Conservation (phyloP, 1,140 invertebrate genomes). For the Papilio xuthus region DNA sequence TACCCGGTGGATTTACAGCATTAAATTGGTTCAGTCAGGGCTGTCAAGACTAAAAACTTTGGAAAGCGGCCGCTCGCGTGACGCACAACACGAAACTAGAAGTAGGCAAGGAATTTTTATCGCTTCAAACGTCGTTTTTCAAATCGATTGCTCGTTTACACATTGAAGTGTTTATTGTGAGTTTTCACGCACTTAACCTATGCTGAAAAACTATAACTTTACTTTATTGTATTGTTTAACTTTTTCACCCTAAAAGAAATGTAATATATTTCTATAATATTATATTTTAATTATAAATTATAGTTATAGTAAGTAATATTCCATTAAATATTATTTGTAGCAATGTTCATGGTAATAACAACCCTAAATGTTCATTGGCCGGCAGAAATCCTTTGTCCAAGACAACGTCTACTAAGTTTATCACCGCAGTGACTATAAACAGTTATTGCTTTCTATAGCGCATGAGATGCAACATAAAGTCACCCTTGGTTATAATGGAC, state of each 20-base stretch:
- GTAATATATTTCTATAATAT: not conserved
- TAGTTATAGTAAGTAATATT: not conserved
- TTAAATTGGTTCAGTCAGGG: conserved; percentile 77
- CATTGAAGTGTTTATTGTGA: conserved; percentile 18
- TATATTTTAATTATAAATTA: not conserved
- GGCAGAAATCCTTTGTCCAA: conserved; percentile 68
- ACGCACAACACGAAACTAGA: conserved; percentile 50
- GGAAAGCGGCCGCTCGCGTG: conserved; percentile 56
- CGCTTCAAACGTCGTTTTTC: conserved; percentile 39
- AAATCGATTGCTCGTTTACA: conserved; percentile 26
- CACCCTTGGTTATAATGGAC: conserved; percentile 66
- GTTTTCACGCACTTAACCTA: not conserved
- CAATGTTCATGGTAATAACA: conserved; percentile 40
- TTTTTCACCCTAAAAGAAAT: not conserved
- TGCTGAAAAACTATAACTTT: not conserved
- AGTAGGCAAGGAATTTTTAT: conserved; percentile 40
- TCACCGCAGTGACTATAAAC: conserved; percentile 67
- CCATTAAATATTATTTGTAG: conserved; percentile 1
- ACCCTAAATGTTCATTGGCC: conserved; percentile 60
- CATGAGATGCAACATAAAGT: conserved; percentile 62
- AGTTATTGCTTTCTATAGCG: conserved; percentile 70
- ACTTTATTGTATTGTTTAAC: not conserved
- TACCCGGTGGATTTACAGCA: conserved; percentile 79
- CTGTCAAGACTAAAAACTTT: conserved; percentile 65
- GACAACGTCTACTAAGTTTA: conserved; percentile 65